A percentile compares a stretch with the other conserved stretches of the same genome.
Evolutionary conservation across 1,140 invertebrate genomes (phyloP).

Genomic region (Brachionus manjavacas): DNA sequence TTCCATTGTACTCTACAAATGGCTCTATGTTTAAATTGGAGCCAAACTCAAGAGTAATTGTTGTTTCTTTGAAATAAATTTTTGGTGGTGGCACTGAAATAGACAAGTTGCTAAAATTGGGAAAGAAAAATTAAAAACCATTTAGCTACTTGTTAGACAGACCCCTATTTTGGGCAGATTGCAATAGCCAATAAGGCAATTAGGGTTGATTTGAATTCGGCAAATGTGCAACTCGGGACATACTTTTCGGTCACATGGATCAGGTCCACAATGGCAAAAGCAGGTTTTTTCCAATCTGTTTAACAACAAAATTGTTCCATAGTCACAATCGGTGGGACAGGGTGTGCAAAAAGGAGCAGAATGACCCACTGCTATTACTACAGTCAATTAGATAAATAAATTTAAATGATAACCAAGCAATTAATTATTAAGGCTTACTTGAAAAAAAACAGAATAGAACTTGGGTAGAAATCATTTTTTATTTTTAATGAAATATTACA

Average conservation of each 20-base stretch:
- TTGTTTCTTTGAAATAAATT: background rate
- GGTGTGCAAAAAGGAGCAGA: background rate
- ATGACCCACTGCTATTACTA: background rate
- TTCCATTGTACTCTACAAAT: background rate
- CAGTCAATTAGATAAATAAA: background rate
- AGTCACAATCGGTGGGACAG: background rate
- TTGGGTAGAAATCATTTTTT: background rate
- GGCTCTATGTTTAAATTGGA: conserved; percentile 27
- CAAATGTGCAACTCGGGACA: background rate
- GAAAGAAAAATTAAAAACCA: background rate
- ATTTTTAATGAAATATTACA: background rate
- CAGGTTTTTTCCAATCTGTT: background rate
- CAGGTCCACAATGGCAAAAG: background rate
- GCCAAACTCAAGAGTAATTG: background rate
- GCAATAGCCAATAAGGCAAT: background rate
- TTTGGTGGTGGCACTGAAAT: background rate
- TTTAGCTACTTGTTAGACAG: background rate
- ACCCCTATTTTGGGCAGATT: background rate
- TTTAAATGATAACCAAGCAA: too few species aligned
- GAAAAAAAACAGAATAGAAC: background rate
- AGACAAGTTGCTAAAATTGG: too few species aligned
- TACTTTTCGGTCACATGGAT: background rate
- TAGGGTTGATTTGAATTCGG: background rate
- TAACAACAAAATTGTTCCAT: background rate
- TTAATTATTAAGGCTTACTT: background rate